Base-by-base conservation (phyloP, 2,113 vertebrate species). In the Nothobranchius kuhntae region DNA sequence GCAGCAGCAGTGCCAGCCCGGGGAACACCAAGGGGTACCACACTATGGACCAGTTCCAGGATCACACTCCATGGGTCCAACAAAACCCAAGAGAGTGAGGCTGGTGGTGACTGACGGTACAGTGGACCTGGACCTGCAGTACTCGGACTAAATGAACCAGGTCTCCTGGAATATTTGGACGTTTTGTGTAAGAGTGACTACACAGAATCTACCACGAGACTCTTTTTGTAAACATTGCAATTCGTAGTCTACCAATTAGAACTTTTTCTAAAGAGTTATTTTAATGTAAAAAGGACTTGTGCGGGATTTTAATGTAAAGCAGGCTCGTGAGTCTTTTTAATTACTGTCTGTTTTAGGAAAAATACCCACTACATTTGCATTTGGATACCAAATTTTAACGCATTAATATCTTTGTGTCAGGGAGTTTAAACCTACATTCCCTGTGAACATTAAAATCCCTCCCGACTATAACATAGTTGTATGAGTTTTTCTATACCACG, bases 81-180 rank as follows among this genome's bases (percentile, higher is more conserved):
- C 88, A 21, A 93, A 92, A 75, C 93, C 93, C 67, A 93, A 92
- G 77, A 84, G 92, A 48, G 92, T 94, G 64, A 88, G 93, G 79
- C 75, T 94, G n/a, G 92, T 94, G 50, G 92, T 93, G 36, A 93
- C 91, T 1, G 92, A 93, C 12, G 92, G 91, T 70, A 92, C 91
- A 9, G 91, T 94, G 30, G 92, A 93, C 76, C 79, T 93, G 54
- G 92, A 93, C 71, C 88, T 93, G 44, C 92, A 94, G 81, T 93
- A 93, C 81, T 91, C 93, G 0, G 92, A 94, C 66, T 93, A 76
- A 92, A 74, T 62, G 17, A 8, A 36, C 59, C 55, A 61, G 44
- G 61, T 67, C 68, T 42, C 3, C 40, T 52, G 38, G 46, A 74
- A 53, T 21, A 15, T 55, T 42, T 50, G 47, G 53, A 47, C 42